phyloP scores from a whole-genome alignment of 2,888 invertebrate genomes.

The Oeneis ivallda region DNA sequence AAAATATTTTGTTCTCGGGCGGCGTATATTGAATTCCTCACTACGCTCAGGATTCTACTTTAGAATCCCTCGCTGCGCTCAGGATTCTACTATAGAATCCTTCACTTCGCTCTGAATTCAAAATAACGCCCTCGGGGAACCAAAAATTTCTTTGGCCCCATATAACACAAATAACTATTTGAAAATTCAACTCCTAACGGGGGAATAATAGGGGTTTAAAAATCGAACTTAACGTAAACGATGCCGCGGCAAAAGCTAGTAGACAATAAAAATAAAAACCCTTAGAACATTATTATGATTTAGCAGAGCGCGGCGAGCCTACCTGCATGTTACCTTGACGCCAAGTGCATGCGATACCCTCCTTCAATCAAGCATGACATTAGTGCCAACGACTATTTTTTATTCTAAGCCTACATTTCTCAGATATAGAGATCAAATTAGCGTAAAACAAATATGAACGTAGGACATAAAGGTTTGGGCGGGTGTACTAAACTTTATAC shows the following conservation, averaged over 20 bases:
- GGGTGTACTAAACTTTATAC: background rate
- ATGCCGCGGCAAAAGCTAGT: background rate
- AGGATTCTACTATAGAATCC: too few species aligned
- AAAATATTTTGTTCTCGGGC: too few species aligned
- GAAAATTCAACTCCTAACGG: too few species aligned
- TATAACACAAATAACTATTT: too few species aligned
- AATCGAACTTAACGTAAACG: too few species aligned
- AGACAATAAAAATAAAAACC: slow-evolving; percentile 7
- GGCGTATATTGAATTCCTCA: too few species aligned
- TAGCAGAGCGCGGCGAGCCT: slow-evolving; percentile 33
- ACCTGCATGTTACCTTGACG: slow-evolving; percentile 39
- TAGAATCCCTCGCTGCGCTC: too few species aligned
- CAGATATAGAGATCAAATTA: slow-evolving; percentile 1
- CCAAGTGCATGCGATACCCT: slow-evolving; percentile 38
- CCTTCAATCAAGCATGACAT: slow-evolving; percentile 13
- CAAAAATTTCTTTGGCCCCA: too few species aligned
- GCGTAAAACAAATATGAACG: background rate
- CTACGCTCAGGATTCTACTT: too few species aligned
- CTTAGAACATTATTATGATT: slow-evolving; percentile 33
- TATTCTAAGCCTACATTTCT: background rate
- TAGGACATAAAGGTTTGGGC: slow-evolving; percentile 9
- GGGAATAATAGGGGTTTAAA: too few species aligned
- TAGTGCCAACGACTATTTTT: background rate
- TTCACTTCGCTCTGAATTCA: too few species aligned
- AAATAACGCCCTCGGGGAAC: too few species aligned